A percentile compares a stretch with the other conserved stretches of the same genome.
phyloP scores from a whole-genome alignment of 2,797 vertebrate genomes.

The Astyanax mexicanus region DNA sequence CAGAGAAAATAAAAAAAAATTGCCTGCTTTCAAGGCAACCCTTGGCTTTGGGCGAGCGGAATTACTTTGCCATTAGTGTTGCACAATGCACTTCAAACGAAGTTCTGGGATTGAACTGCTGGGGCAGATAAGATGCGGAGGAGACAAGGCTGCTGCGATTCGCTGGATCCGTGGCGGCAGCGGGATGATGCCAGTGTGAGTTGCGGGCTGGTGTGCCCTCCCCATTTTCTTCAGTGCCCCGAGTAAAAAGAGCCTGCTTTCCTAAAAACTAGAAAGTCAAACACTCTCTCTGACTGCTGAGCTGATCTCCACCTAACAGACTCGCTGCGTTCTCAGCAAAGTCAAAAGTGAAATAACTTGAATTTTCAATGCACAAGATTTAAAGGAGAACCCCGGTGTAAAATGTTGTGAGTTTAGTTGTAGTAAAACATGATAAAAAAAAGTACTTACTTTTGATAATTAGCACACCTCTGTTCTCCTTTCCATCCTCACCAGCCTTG shows the following conservation, averaged over 20 bases:
- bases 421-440: no score
- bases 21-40: constrained; percentile 58
- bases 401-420: no score
- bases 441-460: no score
- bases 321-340: background rate
- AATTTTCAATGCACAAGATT: background rate
- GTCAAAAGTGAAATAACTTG: background rate
- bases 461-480: no score
- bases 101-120: constrained; percentile 67
- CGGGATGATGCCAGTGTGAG: constrained; percentile 50
- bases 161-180: constrained; percentile 62
- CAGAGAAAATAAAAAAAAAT: constrained; percentile 48
- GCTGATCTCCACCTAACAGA: background rate
- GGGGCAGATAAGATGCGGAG: constrained; percentile 69
- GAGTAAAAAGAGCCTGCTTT: background rate
- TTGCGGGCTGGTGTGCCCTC: constrained; percentile 38
- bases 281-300: background rate
- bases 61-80: constrained; percentile 66
- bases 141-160: constrained; percentile 62
- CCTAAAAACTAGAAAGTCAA: background rate
- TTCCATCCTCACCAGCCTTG: no score
- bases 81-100: constrained; percentile 69
- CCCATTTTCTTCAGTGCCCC: background rate
- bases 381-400: no score
- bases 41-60: constrained; percentile 58